Conservation (phyloP, 2,888 invertebrate genomes). For the Spilosoma lubricipeda region DNA sequence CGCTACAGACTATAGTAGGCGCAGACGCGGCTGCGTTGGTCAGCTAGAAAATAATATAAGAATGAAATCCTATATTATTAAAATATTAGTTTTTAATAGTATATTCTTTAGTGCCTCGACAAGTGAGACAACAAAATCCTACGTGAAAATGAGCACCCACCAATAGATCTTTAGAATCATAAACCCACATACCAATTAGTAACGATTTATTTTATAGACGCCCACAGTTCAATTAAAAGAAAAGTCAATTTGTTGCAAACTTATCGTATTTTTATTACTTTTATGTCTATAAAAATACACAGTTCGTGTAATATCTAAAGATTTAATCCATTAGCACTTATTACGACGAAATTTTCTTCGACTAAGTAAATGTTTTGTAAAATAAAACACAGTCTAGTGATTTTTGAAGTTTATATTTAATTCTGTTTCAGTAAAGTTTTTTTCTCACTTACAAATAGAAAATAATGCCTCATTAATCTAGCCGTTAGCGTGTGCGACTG, state of each 20-base stretch:
- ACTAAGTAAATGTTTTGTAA: not conserved
- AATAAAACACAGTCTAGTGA: not conserved
- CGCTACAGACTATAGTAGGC: no score
- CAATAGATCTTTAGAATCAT: not conserved
- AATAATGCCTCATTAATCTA: no score
- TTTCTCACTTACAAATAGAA: slow-evolving; percentile 4
- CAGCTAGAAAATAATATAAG: no score
- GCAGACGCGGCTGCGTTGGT: no score
- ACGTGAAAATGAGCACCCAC: not conserved
- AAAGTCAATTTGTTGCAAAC: not conserved
- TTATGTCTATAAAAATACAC: not conserved
- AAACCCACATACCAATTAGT: not conserved
- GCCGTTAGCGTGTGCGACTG: no score
- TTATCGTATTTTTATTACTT: not conserved
- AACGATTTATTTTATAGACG: not conserved
- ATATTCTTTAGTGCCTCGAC: not conserved
- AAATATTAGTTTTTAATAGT: no score
- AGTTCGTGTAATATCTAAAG: not conserved
- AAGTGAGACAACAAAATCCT: not conserved
- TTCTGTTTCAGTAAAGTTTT: not conserved
- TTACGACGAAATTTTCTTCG: not conserved
- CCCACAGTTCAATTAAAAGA: not conserved
- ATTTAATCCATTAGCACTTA: not conserved
- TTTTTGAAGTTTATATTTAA: not conserved
- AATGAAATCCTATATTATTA: no score